These are phyloP conservation scores for Neopelma chrysocephalum DNA, from an alignment of 2,797 vertebrate genomes.

Conservation along the genomic window DNA sequence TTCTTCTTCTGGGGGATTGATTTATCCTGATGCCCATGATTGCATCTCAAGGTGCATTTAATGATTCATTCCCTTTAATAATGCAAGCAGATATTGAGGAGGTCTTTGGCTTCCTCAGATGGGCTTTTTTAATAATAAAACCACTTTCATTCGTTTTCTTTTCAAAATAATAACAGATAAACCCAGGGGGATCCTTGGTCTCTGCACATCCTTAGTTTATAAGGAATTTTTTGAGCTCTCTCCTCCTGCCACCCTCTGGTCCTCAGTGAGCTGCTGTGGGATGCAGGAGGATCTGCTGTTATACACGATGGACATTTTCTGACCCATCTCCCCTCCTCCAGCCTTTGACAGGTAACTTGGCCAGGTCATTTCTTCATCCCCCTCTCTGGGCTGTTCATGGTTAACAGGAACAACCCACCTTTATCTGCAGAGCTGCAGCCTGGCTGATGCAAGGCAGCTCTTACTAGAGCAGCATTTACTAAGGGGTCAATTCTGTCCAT, in stretches of 20 bases:
- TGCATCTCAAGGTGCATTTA: conserved; percentile 14
- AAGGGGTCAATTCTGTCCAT: not conserved
- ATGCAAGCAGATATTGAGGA: conserved; percentile 29
- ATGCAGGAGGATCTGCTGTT: not conserved
- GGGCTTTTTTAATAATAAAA: conserved; percentile 3
- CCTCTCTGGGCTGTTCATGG: not conserved
- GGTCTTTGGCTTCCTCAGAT: not conserved
- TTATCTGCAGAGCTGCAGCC: not conserved
- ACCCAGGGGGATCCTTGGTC: not conserved
- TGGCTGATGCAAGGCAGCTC: not conserved
- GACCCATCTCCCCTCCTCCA: not conserved
- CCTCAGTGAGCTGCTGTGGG: not conserved
- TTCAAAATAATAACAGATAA: conserved; percentile 7
- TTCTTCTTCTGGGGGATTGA: not conserved
- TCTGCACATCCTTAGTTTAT: not conserved
- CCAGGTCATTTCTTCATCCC: not conserved
- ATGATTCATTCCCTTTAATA: conserved; percentile 45
- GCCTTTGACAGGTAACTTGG: not conserved
- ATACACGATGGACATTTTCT: not conserved
- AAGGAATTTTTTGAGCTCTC: not conserved
- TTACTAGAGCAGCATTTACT: not conserved
- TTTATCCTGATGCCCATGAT: not conserved
- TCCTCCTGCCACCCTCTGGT: not conserved
- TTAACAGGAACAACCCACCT: not conserved
- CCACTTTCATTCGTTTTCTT: not conserved